phyloP scores from a whole-genome alignment of 1,140 invertebrate genomes.

The Argopecten irradians region DNA sequence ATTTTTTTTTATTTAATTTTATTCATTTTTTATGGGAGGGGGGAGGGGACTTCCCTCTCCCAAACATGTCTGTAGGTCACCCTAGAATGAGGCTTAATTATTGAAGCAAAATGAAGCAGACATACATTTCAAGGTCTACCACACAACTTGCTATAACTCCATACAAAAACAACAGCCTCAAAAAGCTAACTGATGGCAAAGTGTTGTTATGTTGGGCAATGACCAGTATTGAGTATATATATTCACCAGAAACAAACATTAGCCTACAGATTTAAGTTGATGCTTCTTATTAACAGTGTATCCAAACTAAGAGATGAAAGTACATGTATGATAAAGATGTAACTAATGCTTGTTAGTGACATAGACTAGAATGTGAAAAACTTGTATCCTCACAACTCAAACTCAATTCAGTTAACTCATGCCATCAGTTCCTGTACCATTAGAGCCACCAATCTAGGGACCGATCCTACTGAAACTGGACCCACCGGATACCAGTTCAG shows the following conservation, averaged over 20 bases:
- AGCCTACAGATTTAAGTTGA: no score
- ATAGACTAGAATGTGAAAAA: background rate
- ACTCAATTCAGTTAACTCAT: no score
- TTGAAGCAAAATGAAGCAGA: background rate
- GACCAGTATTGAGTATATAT: background rate
- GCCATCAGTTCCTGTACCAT: no score
- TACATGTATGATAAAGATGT: background rate
- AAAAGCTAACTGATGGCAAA: background rate
- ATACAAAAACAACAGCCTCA: background rate
- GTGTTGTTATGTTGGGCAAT: background rate
- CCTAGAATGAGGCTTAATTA: background rate
- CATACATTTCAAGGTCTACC: conserved; percentile 2
- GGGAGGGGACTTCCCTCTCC: background rate
- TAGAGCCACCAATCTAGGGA: no score
- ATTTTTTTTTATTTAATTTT: background rate
- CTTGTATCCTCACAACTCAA: background rate
- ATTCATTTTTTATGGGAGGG: background rate
- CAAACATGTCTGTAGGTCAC: background rate
- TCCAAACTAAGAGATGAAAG: no score
- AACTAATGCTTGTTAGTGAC: background rate
- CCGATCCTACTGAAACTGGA: no score
- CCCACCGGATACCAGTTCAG: no score
- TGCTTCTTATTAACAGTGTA: no score
- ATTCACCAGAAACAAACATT: background rate
- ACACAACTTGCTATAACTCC: background rate